Evolutionary conservation across 2,888 invertebrate species (phyloP).

Genomic region (Antitype chi): DNA sequence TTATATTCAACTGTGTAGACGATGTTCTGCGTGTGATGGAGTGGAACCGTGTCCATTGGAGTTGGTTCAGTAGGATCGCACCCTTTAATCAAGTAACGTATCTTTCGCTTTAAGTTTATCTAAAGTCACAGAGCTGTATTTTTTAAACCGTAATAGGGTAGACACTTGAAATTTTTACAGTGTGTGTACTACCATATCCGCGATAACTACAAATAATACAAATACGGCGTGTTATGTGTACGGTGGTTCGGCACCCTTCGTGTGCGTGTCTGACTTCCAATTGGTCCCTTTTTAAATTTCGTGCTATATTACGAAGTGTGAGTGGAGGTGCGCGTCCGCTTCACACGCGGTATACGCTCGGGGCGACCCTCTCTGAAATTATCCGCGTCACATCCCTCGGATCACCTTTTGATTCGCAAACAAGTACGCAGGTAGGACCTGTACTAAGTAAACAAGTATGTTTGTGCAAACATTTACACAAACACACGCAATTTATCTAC

Average conservation of each 20-base stretch:
- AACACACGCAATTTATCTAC: slow-evolving; percentile 5
- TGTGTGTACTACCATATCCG: no score
- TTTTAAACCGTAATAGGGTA: background rate
- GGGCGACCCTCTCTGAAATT: background rate
- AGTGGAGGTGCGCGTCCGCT: background rate
- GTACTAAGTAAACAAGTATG: slow-evolving; percentile 18
- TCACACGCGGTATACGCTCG: background rate
- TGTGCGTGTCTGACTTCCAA: no score
- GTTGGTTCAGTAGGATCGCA: no score
- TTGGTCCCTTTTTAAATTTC: background rate
- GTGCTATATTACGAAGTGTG: background rate
- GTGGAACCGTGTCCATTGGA: no score
- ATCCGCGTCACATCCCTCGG: slow-evolving; percentile 5
- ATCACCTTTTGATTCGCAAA: slow-evolving; percentile 21
- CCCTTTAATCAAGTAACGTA: no score
- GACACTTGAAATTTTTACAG: background rate
- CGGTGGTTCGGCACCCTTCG: no score
- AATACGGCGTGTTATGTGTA: no score
- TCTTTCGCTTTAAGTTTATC: no score
- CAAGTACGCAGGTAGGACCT: background rate
- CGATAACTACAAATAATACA: no score
- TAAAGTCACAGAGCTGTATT: background rate
- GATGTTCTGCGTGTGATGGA: no score
- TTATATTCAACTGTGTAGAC: no score
- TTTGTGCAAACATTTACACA: slow-evolving; percentile 27